These are phyloP conservation scores for Chrysaora quinquecirrha DNA, from an alignment of 30 jellyfish, hydroid and myxozoan species.

Conservation along the genomic window DNA sequence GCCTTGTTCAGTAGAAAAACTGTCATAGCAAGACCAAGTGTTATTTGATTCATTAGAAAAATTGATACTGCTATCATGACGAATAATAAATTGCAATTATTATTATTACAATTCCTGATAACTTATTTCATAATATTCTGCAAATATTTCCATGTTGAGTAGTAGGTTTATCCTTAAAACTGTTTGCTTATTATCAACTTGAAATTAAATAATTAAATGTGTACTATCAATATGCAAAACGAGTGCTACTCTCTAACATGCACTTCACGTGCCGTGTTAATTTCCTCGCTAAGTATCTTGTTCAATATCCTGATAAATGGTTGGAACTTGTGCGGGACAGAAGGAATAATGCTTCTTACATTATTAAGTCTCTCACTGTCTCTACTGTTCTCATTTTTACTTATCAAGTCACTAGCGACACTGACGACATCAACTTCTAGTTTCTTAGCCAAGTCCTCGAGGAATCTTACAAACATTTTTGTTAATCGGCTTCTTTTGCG, in stretches of 20 bases:
- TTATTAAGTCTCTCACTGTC: conserved; percentile 7
- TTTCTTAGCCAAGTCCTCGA: conserved; percentile 53
- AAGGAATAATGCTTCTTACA: conserved; percentile 36
- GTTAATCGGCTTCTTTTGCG: conserved; percentile 32
- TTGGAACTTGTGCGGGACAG: conserved; percentile 3
- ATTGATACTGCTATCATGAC: too few species aligned
- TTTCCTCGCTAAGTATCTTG: conserved; percentile 4
- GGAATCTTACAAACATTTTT: conserved; percentile 38
- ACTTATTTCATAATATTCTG: too few species aligned
- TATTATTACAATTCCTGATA: too few species aligned
- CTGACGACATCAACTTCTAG: conserved; percentile 44
- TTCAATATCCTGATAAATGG: conserved; percentile 10
- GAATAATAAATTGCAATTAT: too few species aligned
- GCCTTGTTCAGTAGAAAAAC: too few species aligned
- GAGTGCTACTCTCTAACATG: background rate
- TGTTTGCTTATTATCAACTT: too few species aligned
- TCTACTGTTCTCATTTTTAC: conserved; percentile 10
- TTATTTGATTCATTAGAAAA: too few species aligned
- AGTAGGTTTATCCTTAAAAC: too few species aligned
- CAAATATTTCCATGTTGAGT: too few species aligned
- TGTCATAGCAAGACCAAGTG: too few species aligned
- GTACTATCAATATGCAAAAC: too few species aligned
- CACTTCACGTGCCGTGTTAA: conserved; percentile 20
- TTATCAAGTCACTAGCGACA: conserved; percentile 56
- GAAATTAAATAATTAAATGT: too few species aligned